Evolutionary conservation across 2,797 vertebrate species (phyloP).

Genomic region (Thaleichthys pacificus): DNA sequence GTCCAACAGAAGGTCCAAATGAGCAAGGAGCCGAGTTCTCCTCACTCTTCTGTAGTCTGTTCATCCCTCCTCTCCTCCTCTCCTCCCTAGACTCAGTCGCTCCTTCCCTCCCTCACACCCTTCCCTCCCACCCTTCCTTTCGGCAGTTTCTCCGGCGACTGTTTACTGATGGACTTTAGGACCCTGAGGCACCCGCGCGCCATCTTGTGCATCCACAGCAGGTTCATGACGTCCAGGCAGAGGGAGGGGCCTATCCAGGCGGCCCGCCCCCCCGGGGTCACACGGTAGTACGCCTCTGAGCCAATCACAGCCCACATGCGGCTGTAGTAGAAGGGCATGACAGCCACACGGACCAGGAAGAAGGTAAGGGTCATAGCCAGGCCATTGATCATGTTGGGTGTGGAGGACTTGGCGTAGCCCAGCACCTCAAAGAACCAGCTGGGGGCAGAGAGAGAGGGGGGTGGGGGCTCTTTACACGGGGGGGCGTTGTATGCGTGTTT

Average conservation of each 20-base stretch:
- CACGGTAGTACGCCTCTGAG: constrained; percentile 74
- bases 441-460: constrained; percentile 38
- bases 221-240: constrained; percentile 83
- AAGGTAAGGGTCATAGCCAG: constrained; percentile 81
- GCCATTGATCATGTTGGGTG: constrained; percentile 80
- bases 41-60: too few relatives aligned
- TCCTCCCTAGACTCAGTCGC: not conserved
- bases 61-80: not conserved
- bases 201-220: constrained; percentile 88
- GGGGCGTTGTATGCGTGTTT: not conserved
- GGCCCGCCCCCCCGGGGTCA: constrained; percentile 70
- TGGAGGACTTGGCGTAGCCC: constrained; percentile 80
- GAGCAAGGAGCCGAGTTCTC: too few relatives aligned
- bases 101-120: not conserved
- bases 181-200: constrained; percentile 82
- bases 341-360: constrained; percentile 80
- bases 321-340: constrained; percentile 80
- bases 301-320: constrained; percentile 71
- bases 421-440: constrained; percentile 87
- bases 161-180: constrained; percentile 67
- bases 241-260: constrained; percentile 76
- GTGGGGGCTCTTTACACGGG: not conserved
- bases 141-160: constrained; percentile 35
- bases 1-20: too few relatives aligned
- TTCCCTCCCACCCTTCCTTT: not conserved